Conservation (phyloP, 1,140 invertebrate species). For the Leptoteleia sp. region DNA sequence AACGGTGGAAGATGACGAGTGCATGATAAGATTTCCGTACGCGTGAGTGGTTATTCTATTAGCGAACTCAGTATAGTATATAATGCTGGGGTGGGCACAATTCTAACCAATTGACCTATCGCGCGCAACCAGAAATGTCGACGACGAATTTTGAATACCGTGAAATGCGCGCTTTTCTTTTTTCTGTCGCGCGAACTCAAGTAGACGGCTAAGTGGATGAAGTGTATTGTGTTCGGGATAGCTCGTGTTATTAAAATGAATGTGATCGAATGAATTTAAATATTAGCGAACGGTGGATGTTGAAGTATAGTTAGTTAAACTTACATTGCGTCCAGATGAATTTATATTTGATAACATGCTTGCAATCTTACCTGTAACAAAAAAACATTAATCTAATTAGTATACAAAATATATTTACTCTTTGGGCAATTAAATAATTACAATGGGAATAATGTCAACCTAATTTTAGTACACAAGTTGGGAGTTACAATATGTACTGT, state of each 20-base stretch:
- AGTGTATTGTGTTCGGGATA: not conserved
- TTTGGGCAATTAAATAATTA: no score
- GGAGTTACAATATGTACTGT: no score
- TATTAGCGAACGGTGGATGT: not conserved
- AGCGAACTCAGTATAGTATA: constrained; percentile 54
- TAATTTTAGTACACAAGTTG: no score
- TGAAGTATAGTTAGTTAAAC: not conserved
- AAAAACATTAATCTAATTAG: no score
- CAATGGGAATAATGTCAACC: no score
- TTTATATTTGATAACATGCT: not conserved
- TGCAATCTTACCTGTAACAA: not conserved
- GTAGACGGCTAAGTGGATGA: not conserved
- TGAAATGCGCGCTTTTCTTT: not conserved
- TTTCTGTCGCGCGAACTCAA: not conserved
- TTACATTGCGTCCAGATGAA: not conserved
- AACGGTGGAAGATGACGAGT: constrained; percentile 67
- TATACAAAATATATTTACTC: no score
- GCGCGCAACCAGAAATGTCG: constrained; percentile 18
- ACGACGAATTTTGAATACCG: not conserved
- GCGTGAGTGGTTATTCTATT: constrained; percentile 62
- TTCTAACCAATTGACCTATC: constrained; percentile 54
- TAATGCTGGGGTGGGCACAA: constrained; percentile 33
- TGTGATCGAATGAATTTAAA: constrained; percentile 3
- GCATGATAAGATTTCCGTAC: constrained; percentile 62
- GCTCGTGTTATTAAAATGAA: constrained; percentile 9